Conservation (phyloP, 35 echinoderm and acorn worm genomes). For the Antedon bifida region DNA sequence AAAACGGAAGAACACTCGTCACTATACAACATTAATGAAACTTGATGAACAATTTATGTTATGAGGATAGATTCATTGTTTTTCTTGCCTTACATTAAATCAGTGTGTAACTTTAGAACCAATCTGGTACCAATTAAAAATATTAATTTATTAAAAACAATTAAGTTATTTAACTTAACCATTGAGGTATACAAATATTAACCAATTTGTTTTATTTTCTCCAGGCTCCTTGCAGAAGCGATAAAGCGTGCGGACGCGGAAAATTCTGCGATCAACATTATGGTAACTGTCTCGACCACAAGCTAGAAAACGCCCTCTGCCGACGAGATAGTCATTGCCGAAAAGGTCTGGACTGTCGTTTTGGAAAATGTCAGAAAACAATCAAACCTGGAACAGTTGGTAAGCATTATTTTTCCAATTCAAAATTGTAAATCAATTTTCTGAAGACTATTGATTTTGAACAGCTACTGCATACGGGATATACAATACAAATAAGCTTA, state of each 20-base stretch:
- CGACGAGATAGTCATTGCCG: constrained; percentile 76
- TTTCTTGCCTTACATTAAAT: too few species aligned
- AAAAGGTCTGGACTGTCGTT: constrained; percentile 59
- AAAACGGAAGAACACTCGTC: too few species aligned
- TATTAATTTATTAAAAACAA: too few species aligned
- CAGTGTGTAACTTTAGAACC: too few species aligned
- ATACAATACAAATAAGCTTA: too few species aligned
- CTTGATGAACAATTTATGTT: too few species aligned
- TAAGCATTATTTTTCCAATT: constrained; percentile 27
- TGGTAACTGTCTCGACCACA: constrained; percentile 50
- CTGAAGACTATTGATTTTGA: too few species aligned
- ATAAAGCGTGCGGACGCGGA: constrained; percentile 64
- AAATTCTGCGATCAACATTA: constrained; percentile 77
- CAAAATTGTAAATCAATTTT: too few species aligned
- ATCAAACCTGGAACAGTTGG: constrained; percentile 41
- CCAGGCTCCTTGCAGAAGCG: constrained; percentile 35
- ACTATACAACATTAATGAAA: too few species aligned
- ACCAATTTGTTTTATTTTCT: background rate
- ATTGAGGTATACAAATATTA: background rate
- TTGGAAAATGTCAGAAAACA: constrained; percentile 48
- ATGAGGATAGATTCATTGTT: too few species aligned
- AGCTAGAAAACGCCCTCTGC: constrained; percentile 34
- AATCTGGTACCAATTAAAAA: too few species aligned
- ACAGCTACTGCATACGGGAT: too few species aligned
- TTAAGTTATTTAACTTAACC: background rate